Evolutionary conservation across 2,113 vertebrate genomes (phyloP), one percentile per base, ranked within the genome.

Genomic region (Nothocercus julius): DNA sequence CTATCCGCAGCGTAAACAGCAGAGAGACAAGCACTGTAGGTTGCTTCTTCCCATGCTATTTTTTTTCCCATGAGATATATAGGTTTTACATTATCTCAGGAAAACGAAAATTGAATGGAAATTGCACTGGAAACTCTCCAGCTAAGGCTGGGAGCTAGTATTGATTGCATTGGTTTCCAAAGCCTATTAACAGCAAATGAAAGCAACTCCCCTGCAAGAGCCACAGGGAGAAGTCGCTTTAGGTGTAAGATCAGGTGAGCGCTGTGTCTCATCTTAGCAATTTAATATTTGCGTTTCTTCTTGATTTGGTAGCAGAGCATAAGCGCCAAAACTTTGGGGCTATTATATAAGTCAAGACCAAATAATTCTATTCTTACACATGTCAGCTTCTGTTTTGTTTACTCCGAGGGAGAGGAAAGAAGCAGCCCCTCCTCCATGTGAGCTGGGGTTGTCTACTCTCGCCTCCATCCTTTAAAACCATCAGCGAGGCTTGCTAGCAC

Each of bases 151-250:
- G 38, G 45, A 85, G 51, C 87, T 32, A 28, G 62, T 80, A 92
- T 87, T 53, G 96, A 96, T 89, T 85, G 89, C 82, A 87, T 67
- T 1, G 1, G 25, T 89, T 93, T 91, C 63, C 87, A 92, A 80
- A 85, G 78, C 67, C 87, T 76, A 80, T 95, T 70, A 95, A 47
- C 89, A 89, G 40, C 85, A 87, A 74, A 45, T 24, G 25, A 92
- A 77, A 5, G 76, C 82, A 58, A 69, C 78, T 83, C 91, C 95
- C 92, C 94, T 92, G 78, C 78, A n/a, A 59, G 28, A 90, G 61
- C 34, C 87, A 62, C 4, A 0, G 73, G 49, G 70, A 86, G 38
- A 53, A 84, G 61, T 45, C 18, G 3, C 75, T 87, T 45, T 2
- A 66, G 51, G 64, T 19, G 2, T 2, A 24, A 56, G 38, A 28